Evolutionary conservation across 2,888 invertebrate genomes (phyloP), one percentile per base, ranked within the genome.

Genomic region (Agrypnus murinus): DNA sequence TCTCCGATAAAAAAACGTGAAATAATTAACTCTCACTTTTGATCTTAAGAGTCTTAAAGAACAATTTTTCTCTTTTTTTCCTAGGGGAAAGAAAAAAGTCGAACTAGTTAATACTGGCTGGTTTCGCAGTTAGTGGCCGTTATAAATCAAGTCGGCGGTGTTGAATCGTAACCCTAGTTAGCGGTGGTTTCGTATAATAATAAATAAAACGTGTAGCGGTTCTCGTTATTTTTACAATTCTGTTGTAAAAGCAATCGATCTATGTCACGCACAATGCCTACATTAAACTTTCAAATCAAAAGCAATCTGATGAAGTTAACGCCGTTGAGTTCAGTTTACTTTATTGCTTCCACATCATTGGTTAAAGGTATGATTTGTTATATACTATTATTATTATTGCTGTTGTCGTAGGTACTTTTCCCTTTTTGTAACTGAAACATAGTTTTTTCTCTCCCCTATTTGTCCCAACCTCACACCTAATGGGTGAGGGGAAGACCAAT

Each of bases 241-340:
- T 7, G 57, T 57, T 40, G 57, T 38, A 36, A 38, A 19, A 34
- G 57, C 40, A 34, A 57, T 57, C 57, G 57, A 57, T 57, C 57
- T 38, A 19, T 40, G 57, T 57, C 57, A 57, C 57, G 57, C 57
- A 57, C 38, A 36, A 38, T 40, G 50, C 50, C 50, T 50, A 50
- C 50, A 50, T 50, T 50, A 50, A 50, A 50, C 31, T 50, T 50
- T 50, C 32, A 50, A 50, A 50, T 50, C 50, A 50, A 50, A 50
- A 25, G 50, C 50, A 50, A 50, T 50, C 50, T 50, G 31, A 50
- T 50, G 50, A 50, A 50, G 50, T 46, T 46, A 46, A 46, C 46
- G 46, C 46, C 46, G 46, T 19, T 15, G 17, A 10, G 17, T 10
- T 15, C 15, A 46, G 46, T 50, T 50, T 50, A 50, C 31, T 50